Conservation (phyloP, 2,797 vertebrate species). For the Muscicapa comitata region DNA sequence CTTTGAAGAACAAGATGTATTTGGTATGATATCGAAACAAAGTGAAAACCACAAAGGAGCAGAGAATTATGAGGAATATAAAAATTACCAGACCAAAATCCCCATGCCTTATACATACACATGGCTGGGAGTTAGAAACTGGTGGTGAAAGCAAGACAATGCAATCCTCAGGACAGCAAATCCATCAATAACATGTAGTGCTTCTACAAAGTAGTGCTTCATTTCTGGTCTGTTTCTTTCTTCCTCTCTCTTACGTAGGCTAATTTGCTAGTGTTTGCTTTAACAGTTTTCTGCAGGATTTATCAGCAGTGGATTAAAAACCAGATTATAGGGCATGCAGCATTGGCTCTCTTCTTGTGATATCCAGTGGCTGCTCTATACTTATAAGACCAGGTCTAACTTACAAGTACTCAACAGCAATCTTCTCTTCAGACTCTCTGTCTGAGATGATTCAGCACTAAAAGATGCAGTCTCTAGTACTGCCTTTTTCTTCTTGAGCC, state of each 20-base stretch:
- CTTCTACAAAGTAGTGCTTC: not conserved
- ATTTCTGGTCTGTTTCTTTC: not conserved
- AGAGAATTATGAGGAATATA: not conserved
- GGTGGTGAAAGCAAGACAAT: not conserved
- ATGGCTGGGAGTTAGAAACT: not conserved
- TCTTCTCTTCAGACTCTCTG: not conserved
- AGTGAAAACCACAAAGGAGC: not conserved
- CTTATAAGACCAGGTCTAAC: not conserved
- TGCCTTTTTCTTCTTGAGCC: slow-evolving; percentile 6
- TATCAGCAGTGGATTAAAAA: not conserved
- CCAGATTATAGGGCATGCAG: not conserved
- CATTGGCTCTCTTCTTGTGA: not conserved
- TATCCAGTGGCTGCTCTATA: not conserved
- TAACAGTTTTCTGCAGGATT: not conserved
- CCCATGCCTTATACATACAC: not conserved
- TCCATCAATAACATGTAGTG: not conserved
- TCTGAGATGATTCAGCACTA: slow-evolving; percentile 21
- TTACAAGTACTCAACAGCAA: not conserved
- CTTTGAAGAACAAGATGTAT: not conserved
- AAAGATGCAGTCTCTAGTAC: not conserved
- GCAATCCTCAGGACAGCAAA: not conserved
- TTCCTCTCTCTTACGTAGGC: not conserved
- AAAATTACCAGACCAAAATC: not conserved
- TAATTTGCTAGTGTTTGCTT: not conserved
- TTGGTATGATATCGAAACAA: not conserved